These are phyloP conservation scores for Lerema accius DNA, from an alignment of 1,140 invertebrate species.

Conservation along the genomic window DNA sequence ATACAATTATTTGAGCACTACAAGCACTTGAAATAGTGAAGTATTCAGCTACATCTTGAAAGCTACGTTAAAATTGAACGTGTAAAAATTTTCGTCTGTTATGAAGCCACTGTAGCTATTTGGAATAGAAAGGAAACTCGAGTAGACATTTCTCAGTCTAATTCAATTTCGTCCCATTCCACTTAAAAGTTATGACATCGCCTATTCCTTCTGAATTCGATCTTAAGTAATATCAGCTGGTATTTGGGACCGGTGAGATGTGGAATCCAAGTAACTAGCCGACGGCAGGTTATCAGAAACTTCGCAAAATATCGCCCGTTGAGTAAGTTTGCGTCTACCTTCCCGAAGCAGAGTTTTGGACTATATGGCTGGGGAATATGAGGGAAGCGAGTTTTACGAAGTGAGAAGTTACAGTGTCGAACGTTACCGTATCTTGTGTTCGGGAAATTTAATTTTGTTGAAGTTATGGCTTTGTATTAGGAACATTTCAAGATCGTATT, in stretches of 20 bases:
- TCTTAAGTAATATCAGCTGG: slow-evolving; percentile 20
- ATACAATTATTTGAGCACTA: too few species aligned
- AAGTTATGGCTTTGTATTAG: not conserved
- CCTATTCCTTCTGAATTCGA: slow-evolving; percentile 12
- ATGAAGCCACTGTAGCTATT: too few species aligned
- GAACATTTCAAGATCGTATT: too few species aligned
- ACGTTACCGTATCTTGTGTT: slow-evolving; percentile 17
- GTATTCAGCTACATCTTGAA: too few species aligned
- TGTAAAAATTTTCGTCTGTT: too few species aligned
- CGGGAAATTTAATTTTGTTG: slow-evolving; percentile 8
- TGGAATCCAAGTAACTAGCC: slow-evolving; percentile 39
- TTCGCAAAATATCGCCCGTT: slow-evolving; percentile 47
- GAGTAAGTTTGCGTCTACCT: slow-evolving; percentile 46
- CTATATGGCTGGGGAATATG: slow-evolving; percentile 28
- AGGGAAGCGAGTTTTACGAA: slow-evolving; percentile 26
- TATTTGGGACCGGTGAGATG: slow-evolving; percentile 38
- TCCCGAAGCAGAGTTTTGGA: slow-evolving; percentile 43
- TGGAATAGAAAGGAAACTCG: not conserved
- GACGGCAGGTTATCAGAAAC: slow-evolving; percentile 47
- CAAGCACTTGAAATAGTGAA: too few species aligned
- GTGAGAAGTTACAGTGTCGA: slow-evolving; percentile 18
- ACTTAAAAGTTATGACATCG: slow-evolving; percentile 8
- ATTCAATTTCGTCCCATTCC: slow-evolving; percentile 1
- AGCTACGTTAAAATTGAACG: too few species aligned
- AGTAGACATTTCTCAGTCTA: slow-evolving; percentile 1